phyloP scores from a whole-genome alignment of 1,140 invertebrate species.

The Drosophila pruinosa region DNA sequence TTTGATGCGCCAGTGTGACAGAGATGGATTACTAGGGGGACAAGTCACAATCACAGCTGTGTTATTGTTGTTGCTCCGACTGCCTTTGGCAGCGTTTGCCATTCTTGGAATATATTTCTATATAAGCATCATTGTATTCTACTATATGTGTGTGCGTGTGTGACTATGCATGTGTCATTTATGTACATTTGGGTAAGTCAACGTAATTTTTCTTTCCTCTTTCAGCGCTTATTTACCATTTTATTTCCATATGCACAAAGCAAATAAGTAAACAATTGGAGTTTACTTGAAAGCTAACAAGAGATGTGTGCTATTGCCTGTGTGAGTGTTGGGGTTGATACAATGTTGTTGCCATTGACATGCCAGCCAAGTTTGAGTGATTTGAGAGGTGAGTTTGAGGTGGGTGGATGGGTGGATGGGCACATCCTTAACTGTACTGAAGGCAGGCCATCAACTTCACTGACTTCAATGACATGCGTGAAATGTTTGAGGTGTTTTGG shows the following conservation, averaged over 20 bases:
- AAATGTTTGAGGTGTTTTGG: slow-evolving; percentile 58
- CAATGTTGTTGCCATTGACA: slow-evolving; percentile 40
- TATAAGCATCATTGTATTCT: slow-evolving; percentile 2
- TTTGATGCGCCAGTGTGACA: neutral
- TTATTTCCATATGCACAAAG: slow-evolving; percentile 77
- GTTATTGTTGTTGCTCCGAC: neutral
- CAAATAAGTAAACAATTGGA: slow-evolving; percentile 73
- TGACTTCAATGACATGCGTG: slow-evolving; percentile 74
- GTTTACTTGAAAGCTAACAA: slow-evolving; percentile 43
- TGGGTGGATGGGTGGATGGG: neutral
- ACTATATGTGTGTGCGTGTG: neutral
- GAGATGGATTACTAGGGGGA: neutral
- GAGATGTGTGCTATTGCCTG: neutral
- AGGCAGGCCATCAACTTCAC: slow-evolving; percentile 55
- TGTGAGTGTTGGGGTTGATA: slow-evolving; percentile 8
- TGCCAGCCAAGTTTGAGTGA: slow-evolving; percentile 43
- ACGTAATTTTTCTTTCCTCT: slow-evolving; percentile 71
- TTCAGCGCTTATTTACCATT: slow-evolving; percentile 71
- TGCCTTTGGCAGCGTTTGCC: neutral
- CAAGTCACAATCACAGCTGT: slow-evolving; percentile 5
- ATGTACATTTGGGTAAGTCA: slow-evolving; percentile 59
- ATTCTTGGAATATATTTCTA: slow-evolving; percentile 4
- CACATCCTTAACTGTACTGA: slow-evolving; percentile 44
- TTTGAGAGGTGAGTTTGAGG: too few relatives aligned
- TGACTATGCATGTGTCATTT: slow-evolving; percentile 24